Percentiles rank a stretch among this genome's conserved stretches.
phyloP scores from a whole-genome alignment of 2,113 vertebrate genomes.

The Anhinga anhinga region DNA sequence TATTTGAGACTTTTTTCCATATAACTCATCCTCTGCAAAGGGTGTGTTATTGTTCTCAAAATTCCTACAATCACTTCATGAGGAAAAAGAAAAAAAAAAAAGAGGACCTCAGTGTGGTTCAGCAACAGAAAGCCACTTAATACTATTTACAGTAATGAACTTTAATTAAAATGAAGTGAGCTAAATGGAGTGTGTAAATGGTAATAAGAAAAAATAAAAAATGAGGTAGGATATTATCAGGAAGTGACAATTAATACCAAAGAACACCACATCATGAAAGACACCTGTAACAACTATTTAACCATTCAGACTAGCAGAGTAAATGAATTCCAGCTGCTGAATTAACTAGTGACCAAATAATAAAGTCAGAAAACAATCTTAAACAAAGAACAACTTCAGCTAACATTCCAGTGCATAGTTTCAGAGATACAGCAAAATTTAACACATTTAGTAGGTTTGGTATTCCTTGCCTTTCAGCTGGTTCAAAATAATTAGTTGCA shows the following conservation, averaged over 20 bases:
- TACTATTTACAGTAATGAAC: not conserved
- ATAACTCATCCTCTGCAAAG: not conserved
- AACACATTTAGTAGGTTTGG: not conserved
- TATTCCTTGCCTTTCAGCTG: not conserved
- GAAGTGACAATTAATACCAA: conserved; percentile 15
- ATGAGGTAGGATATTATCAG: conserved; percentile 37
- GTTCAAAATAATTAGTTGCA: not conserved
- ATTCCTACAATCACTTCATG: not conserved
- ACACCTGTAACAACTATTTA: not conserved
- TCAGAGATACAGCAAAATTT: not conserved
- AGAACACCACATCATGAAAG: not conserved
- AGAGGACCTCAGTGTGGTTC: not conserved
- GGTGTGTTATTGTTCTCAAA: not conserved
- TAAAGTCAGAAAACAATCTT: not conserved
- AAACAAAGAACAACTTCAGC: not conserved
- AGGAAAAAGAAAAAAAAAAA: not conserved
- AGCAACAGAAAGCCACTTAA: conserved; percentile 25
- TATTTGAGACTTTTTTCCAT: not conserved
- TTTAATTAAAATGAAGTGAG: conserved; percentile 21
- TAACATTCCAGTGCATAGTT: conserved; percentile 15
- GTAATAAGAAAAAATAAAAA: not conserved
- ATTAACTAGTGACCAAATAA: not conserved
- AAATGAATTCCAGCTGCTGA: not conserved
- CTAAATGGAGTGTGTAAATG: not conserved
- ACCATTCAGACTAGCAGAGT: not conserved